These are phyloP conservation scores for Littorina saxatilis DNA, from an alignment of 1,140 invertebrate genomes.

Conservation along the genomic window DNA sequence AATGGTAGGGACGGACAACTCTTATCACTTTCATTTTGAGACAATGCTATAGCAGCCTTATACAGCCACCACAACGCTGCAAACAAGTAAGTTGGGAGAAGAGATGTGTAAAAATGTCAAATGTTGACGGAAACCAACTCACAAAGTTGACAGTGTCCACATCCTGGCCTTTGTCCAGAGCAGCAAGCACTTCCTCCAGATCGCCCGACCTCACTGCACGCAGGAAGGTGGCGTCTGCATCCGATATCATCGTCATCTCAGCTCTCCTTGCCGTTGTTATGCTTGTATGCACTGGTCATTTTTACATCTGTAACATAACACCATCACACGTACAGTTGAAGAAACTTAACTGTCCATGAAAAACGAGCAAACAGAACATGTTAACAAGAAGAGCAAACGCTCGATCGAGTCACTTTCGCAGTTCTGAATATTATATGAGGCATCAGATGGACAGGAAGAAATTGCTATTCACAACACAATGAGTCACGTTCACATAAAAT, in stretches of 20 bases:
- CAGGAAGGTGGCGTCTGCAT: conserved; percentile 22
- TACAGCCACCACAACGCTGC: neutral
- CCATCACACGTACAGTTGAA: neutral
- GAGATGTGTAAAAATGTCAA: too few species aligned
- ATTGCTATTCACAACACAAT: too few species aligned
- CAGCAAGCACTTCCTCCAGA: conserved; percentile 14
- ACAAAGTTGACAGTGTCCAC: conserved; percentile 33
- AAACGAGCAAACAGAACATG: too few species aligned
- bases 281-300: neutral
- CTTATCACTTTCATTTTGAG: too few species aligned
- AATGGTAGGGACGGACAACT: too few species aligned
- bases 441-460: too few species aligned
- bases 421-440: too few species aligned
- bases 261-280: neutral
- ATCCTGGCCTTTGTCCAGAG: conserved; percentile 26
- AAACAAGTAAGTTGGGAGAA: neutral
- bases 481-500: too few species aligned
- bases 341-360: neutral
- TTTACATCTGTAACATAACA: neutral
- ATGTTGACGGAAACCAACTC: too few species aligned
- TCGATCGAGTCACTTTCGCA: too few species aligned
- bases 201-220: conserved; percentile 26
- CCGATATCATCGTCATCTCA: neutral
- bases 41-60: too few species aligned
- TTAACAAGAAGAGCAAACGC: too few species aligned